A percentile compares a stretch with the other conserved stretches of the same genome.
Conservation (phyloP, 2,113 vertebrate species). For the Procapra przewalskii region DNA sequence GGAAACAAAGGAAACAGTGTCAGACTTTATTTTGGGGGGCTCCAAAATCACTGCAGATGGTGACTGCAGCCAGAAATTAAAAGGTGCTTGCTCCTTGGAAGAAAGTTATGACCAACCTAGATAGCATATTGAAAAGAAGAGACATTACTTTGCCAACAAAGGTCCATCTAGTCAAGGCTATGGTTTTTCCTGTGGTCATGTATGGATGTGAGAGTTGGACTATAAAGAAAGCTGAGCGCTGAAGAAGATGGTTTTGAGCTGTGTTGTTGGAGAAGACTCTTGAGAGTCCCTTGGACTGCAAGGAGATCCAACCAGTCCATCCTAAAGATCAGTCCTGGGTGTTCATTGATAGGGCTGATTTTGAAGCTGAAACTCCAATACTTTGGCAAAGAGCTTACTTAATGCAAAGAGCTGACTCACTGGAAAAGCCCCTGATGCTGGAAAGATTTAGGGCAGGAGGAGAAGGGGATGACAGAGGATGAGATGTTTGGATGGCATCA, state of each 20-base stretch:
- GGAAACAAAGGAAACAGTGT: too few species aligned
- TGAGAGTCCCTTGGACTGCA: not conserved
- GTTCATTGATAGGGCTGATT: not conserved
- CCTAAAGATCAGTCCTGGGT: not conserved
- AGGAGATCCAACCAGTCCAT: not conserved
- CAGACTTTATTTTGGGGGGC: too few species aligned
- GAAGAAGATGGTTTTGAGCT: accelerated
- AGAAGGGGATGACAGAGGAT: too few species aligned
- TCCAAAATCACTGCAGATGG: too few species aligned
- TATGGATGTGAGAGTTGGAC: not conserved
- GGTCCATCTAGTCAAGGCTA: not conserved
- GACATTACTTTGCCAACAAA: not conserved
- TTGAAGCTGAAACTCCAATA: not conserved
- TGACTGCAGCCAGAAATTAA: too few species aligned
- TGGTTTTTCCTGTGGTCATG: not conserved
- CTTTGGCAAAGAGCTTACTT: not conserved
- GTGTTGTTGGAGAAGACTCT: not conserved
- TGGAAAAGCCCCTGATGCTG: not conserved
- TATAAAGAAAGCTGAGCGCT: accelerated
- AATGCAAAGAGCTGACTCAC: not conserved
- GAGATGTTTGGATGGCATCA: too few species aligned
- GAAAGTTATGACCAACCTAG: not conserved
- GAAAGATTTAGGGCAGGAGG: too few species aligned
- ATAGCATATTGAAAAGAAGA: not conserved
- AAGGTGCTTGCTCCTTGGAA: accelerated